Conservation (phyloP, 2,888 invertebrate species). For the Hypomecis atomaria region DNA sequence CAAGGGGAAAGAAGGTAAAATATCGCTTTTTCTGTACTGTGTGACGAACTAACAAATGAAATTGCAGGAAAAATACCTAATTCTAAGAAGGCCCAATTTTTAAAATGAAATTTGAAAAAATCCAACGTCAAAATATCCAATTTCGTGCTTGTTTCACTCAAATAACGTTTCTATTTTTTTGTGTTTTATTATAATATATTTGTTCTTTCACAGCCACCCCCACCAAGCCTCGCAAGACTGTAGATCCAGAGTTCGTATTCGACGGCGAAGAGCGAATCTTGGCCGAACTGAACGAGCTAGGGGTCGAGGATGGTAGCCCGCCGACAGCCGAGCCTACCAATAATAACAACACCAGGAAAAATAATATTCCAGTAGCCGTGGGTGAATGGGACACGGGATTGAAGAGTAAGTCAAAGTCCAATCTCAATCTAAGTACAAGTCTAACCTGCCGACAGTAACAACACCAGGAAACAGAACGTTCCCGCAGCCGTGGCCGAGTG, state of each 20-base stretch:
- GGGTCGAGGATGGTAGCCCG: slow-evolving; percentile 56
- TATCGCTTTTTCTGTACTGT: too few species aligned
- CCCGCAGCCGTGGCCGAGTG: too few species aligned
- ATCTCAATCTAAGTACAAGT: too few species aligned
- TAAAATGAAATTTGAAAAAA: too few species aligned
- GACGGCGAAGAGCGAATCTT: slow-evolving; percentile 74
- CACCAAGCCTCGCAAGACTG: slow-evolving; percentile 41
- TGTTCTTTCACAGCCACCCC: slow-evolving; percentile 37
- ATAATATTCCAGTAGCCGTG: slow-evolving; percentile 36
- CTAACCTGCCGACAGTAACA: too few species aligned
- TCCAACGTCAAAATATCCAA: too few species aligned
- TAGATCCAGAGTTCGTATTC: slow-evolving; percentile 70
- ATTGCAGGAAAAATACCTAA: too few species aligned
- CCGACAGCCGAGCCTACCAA: slow-evolving; percentile 19
- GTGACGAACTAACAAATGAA: too few species aligned
- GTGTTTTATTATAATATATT: not conserved
- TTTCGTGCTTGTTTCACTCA: too few species aligned
- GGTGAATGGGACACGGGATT: slow-evolving; percentile 36
- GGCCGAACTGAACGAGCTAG: slow-evolving; percentile 68
- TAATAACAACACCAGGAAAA: not conserved
- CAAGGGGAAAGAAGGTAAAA: slow-evolving; percentile 41
- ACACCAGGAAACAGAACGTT: too few species aligned
- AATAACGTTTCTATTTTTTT: too few species aligned
- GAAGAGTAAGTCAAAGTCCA: not conserved
- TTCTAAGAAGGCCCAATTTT: too few species aligned